Percentiles rank a stretch among this genome's conserved stretches.
Conservation (phyloP, 2,797 vertebrate species). For the Pterois miles region DNA sequence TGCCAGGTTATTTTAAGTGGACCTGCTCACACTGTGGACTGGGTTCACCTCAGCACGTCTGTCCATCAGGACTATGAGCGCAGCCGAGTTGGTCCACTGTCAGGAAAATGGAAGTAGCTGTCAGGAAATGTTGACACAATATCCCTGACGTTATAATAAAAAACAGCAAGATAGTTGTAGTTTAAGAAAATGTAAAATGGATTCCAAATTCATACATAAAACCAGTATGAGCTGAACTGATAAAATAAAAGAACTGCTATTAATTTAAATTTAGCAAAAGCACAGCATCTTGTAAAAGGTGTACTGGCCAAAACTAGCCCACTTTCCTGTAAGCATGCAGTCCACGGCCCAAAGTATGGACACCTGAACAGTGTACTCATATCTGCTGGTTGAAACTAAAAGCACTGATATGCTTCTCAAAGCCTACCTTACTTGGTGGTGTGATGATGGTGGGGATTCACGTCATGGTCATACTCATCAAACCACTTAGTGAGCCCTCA, state of each 20-base stretch:
- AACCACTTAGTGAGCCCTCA: not conserved
- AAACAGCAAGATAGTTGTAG: not conserved
- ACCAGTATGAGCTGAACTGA: not conserved
- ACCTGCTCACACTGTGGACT: constrained; percentile 17
- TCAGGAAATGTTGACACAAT: not conserved
- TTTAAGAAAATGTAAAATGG: not conserved
- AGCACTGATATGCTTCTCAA: not conserved
- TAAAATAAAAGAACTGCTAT: not conserved
- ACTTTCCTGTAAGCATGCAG: not conserved
- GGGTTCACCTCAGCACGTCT: constrained; percentile 6
- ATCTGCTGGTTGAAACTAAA: not conserved
- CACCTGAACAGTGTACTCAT: not conserved
- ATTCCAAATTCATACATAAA: not conserved
- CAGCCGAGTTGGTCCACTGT: not conserved
- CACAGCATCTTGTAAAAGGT: not conserved
- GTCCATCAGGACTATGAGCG: not conserved
- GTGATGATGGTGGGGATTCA: not conserved
- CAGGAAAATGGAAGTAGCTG: not conserved
- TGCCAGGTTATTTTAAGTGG: constrained; percentile 43
- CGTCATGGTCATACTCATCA: not conserved
- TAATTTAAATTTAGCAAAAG: not conserved
- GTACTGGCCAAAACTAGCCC: not conserved
- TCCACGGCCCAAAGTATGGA: not conserved
- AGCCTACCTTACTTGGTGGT: not conserved
- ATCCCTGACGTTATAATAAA: not conserved